Conservation (phyloP, 2,113 vertebrate species). For the Syngnathoides biaculeatus region DNA sequence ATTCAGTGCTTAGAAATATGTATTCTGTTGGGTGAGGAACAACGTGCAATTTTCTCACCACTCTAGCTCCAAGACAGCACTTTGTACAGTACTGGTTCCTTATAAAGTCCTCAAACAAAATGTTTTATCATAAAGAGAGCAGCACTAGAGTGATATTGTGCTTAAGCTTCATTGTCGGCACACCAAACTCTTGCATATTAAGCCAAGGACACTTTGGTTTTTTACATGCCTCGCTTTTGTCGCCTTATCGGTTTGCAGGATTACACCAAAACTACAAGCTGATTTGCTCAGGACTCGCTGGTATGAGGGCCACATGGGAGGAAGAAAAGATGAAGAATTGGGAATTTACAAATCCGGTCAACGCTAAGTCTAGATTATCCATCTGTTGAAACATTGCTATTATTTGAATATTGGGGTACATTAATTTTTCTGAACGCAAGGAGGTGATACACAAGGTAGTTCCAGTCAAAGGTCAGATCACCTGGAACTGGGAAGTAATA, state of each 20-base stretch:
- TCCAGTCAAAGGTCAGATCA: not conserved
- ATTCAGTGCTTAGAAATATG: slow-evolving; percentile 31
- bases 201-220: slow-evolving; percentile 3
- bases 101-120: not conserved
- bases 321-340: not conserved
- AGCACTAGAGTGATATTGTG: not conserved
- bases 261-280: slow-evolving; percentile 3
- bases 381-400: not conserved
- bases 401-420: not conserved
- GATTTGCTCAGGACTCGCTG: not conserved
- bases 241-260: not conserved
- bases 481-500: not conserved
- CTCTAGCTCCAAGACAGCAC: not conserved
- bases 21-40: slow-evolving; percentile 26
- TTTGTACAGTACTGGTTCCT: not conserved
- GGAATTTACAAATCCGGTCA: not conserved
- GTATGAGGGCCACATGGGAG: not conserved
- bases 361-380: not conserved
- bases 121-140: not conserved
- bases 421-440: not conserved
- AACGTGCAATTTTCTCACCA: not conserved
- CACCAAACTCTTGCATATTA: not conserved
- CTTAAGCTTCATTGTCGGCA: not conserved
- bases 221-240: not conserved
- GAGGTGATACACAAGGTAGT: not conserved